Conservation (phyloP, 2,797 vertebrate species). For the Cossypha polioptera region DNA sequence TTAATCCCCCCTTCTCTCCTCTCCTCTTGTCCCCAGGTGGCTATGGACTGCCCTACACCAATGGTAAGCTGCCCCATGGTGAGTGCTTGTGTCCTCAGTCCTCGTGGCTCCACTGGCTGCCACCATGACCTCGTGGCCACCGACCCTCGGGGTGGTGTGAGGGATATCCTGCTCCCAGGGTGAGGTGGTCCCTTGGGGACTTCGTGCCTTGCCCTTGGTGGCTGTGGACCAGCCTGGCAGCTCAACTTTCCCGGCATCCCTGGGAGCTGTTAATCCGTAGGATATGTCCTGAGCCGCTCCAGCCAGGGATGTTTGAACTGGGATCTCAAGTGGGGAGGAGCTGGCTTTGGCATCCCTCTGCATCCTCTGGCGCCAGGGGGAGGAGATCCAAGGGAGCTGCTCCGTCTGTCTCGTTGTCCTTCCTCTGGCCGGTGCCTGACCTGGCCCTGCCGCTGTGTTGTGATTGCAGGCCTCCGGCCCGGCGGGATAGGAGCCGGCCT, state of each 20-base stretch:
- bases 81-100: neutral
- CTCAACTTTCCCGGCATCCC: neutral
- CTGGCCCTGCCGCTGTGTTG: neutral
- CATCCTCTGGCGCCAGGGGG: neutral
- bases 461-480: slow-evolving; percentile 64
- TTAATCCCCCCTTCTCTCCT: neutral
- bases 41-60: slow-evolving; percentile 82
- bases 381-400: neutral
- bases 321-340: neutral
- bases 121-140: rapidly evolving
- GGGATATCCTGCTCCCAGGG: neutral
- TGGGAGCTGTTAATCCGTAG: neutral
- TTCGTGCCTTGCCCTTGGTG: rapidly evolving
- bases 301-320: neutral
- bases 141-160: rapidly evolving
- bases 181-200: neutral
- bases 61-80: slow-evolving; percentile 85
- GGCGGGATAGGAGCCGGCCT: slow-evolving; percentile 78
- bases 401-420: rapidly evolving
- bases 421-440: neutral
- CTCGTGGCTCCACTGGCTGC: neutral
- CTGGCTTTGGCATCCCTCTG: neutral
- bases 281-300: neutral
- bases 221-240: neutral
- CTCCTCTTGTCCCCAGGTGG: slow-evolving; percentile 78